Conservation (phyloP, 1,140 invertebrate species). For the Meloidogyne exigua region DNA sequence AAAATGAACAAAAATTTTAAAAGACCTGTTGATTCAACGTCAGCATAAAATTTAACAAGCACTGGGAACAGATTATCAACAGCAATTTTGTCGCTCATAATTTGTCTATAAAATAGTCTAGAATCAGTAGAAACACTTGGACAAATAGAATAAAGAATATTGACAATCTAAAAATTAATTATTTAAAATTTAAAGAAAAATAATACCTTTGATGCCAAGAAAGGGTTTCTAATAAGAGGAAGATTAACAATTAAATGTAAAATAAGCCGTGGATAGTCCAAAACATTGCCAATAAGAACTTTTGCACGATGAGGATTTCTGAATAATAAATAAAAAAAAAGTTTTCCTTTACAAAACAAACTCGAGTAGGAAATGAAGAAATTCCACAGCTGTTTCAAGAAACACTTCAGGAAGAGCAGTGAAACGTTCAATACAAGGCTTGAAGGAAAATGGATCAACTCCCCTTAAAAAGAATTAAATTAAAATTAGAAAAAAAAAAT, state of each 20-base stretch:
- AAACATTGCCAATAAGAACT: slow-evolving; percentile 75
- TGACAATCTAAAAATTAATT: slow-evolving; percentile 68
- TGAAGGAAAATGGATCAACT: slow-evolving; percentile 26
- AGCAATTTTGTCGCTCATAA: slow-evolving; percentile 86
- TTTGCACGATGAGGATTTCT: slow-evolving; percentile 73
- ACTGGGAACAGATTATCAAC: slow-evolving; percentile 78
- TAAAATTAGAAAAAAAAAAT: neutral
- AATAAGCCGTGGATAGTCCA: slow-evolving; percentile 81
- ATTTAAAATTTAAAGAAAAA: neutral
- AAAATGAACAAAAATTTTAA: neutral
- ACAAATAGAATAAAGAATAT: slow-evolving; percentile 88
- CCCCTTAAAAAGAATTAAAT: neutral
- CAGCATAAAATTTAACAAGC: slow-evolving; percentile 94
- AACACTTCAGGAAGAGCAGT: slow-evolving; percentile 78
- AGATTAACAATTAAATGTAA: slow-evolving; percentile 83
- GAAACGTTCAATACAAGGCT: slow-evolving; percentile 76
- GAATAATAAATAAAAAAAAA: slow-evolving; percentile 72
- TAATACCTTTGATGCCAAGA: slow-evolving; percentile 81
- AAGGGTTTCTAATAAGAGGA: slow-evolving; percentile 88
- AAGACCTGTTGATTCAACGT: slow-evolving; percentile 88
- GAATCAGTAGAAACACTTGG: slow-evolving; percentile 75
- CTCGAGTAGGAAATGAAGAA: slow-evolving; percentile 47
- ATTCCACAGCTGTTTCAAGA: slow-evolving; percentile 62
- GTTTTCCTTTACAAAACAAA: slow-evolving; percentile 36
- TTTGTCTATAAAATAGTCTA: slow-evolving; percentile 68